These are phyloP conservation scores for Vanessa cardui DNA, from an alignment of 2,888 invertebrate genomes.

Conservation along the genomic window DNA sequence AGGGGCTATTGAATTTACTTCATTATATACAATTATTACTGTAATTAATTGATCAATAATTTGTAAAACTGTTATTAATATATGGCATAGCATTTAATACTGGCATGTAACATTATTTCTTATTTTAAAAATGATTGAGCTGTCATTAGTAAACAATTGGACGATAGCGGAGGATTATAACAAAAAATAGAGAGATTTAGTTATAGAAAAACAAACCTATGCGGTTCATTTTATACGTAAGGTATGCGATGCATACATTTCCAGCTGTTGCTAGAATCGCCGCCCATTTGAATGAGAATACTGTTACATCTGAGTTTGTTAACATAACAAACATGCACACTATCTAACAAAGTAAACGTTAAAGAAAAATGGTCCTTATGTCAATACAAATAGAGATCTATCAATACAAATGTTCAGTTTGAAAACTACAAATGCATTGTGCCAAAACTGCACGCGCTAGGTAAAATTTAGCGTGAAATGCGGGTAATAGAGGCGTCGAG, in stretches of 20 bases:
- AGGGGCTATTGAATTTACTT: too few species aligned
- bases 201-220: not conserved
- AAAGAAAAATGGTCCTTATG: slow-evolving; percentile 2
- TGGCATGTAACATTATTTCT: too few species aligned
- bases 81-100: too few species aligned
- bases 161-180: too few species aligned
- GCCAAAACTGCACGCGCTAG: slow-evolving; percentile 3
- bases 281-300: slow-evolving; percentile 26
- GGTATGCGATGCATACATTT: slow-evolving; percentile 10
- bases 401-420: not conserved
- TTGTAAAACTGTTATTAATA: too few species aligned
- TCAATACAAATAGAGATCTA: not conserved
- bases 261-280: slow-evolving; percentile 26
- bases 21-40: too few species aligned
- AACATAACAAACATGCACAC: slow-evolving; percentile 19
- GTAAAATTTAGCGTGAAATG: slow-evolving; percentile 22
- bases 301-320: slow-evolving; percentile 24
- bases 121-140: too few species aligned
- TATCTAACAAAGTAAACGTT: not conserved
- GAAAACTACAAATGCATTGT: not conserved
- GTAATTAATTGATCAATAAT: too few species aligned
- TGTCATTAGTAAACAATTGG: too few species aligned
- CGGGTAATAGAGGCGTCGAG: slow-evolving; percentile 15
- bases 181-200: too few species aligned
- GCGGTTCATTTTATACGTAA: slow-evolving; percentile 9